Evolutionary conservation across 37 sponge, comb jelly and placozoan genomes (phyloP).

Genomic region (Oscarella lobularis): DNA sequence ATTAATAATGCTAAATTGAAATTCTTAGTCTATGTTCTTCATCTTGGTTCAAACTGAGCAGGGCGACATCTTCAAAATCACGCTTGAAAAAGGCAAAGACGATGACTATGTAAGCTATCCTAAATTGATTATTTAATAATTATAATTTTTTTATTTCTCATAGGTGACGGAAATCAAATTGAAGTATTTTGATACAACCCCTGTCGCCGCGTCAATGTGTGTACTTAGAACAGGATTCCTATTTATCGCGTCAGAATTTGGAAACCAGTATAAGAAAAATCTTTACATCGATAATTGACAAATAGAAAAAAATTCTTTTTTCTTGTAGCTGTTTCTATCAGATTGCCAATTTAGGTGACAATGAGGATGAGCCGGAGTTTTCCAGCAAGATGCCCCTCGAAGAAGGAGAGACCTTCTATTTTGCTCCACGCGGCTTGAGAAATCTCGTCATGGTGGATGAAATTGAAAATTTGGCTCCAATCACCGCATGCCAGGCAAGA

Average conservation of each 20-base stretch:
- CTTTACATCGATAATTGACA: background rate
- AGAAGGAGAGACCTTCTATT: slow-evolving; percentile 96
- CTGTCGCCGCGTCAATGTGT: slow-evolving; percentile 73
- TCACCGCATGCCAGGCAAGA: slow-evolving; percentile 60
- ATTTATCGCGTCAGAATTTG: slow-evolving; percentile 92
- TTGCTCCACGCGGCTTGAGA: slow-evolving; percentile 79
- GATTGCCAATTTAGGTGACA: slow-evolving; percentile 73
- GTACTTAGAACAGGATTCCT: slow-evolving; percentile 94
- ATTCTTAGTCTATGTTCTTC: slow-evolving; percentile 83
- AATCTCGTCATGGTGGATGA: slow-evolving; percentile 87
- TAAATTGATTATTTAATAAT: background rate
- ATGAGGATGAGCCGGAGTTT: slow-evolving; percentile 95
- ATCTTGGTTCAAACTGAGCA: slow-evolving; percentile 90
- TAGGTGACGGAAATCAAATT: slow-evolving; percentile 80
- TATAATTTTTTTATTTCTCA: slow-evolving; percentile 5
- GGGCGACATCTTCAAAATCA: slow-evolving; percentile 95
- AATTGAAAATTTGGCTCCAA: slow-evolving; percentile 82
- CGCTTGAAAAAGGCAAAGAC: slow-evolving; percentile 54
- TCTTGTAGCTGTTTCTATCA: slow-evolving; percentile 15
- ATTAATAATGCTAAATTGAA: slow-evolving; percentile 5
- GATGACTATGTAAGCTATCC: slow-evolving; percentile 37
- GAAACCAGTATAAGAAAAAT: slow-evolving; percentile 73
- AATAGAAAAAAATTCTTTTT: background rate
- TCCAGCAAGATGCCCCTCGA: slow-evolving; percentile 76
- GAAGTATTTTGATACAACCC: slow-evolving; percentile 97